Conservation (phyloP, 1,140 invertebrate genomes). For the Daktulosphaira vitifoliae region DNA sequence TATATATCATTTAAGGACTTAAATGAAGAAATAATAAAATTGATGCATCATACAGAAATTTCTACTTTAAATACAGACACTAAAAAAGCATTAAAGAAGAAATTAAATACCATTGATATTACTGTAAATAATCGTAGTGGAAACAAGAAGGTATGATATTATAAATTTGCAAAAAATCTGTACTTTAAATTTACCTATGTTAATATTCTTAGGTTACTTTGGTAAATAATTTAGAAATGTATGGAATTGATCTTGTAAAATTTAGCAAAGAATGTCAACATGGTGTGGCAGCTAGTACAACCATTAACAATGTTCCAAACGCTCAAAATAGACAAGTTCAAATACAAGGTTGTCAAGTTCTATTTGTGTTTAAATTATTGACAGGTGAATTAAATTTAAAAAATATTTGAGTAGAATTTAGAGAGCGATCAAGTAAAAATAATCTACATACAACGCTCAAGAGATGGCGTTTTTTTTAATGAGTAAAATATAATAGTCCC, state of each 20-base stretch:
- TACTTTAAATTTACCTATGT: slow-evolving; percentile 10
- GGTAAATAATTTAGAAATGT: slow-evolving; percentile 76
- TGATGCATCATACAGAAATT: slow-evolving; percentile 68
- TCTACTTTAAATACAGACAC: slow-evolving; percentile 47
- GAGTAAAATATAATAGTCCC: no score
- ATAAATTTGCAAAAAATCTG: slow-evolving; percentile 4
- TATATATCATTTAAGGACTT: slow-evolving; percentile 62
- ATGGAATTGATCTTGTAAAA: slow-evolving; percentile 67
- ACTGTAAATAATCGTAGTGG: slow-evolving; percentile 64
- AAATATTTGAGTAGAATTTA: slow-evolving; percentile 22
- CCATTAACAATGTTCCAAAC: slow-evolving; percentile 62
- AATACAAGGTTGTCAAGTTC: slow-evolving; percentile 85
- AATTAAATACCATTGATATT: slow-evolving; percentile 70
- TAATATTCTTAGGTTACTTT: slow-evolving; percentile 60
- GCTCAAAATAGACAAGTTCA: slow-evolving; percentile 69
- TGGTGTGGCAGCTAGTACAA: slow-evolving; percentile 75
- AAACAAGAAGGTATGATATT: slow-evolving; percentile 84
- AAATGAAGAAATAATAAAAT: slow-evolving; percentile 55
- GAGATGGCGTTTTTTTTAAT: no score
- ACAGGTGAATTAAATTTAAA: slow-evolving; percentile 48
- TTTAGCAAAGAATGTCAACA: slow-evolving; percentile 76
- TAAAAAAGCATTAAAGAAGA: slow-evolving; percentile 44
- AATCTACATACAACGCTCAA: no score
- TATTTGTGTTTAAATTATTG: slow-evolving; percentile 63
- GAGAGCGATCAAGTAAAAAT: no score